Evolutionary conservation across 2,888 invertebrate species (phyloP).

Genomic region (Sthenelais limicola): DNA sequence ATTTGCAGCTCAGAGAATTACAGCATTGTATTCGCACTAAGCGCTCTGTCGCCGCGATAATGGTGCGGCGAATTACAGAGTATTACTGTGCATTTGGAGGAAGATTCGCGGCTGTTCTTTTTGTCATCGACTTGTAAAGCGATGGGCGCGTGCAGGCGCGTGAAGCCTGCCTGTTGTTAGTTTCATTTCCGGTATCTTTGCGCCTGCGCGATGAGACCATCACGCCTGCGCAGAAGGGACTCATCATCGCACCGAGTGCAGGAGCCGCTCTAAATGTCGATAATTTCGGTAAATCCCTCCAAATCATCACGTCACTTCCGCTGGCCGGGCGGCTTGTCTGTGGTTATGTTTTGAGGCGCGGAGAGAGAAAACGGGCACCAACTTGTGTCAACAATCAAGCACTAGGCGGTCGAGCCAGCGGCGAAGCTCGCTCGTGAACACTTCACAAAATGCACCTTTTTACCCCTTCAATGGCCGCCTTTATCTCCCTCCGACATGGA

Average conservation of each 20-base stretch:
- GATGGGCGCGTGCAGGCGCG: not conserved
- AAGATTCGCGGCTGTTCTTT: conserved; percentile 7
- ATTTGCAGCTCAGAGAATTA: conserved; percentile 32
- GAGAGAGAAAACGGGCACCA: not conserved
- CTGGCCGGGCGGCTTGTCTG: conserved; percentile 10
- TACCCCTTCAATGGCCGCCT: not conserved
- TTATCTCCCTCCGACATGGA: conserved; percentile 19
- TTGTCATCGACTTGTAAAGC: too few species aligned
- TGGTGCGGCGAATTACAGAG: conserved; percentile 23
- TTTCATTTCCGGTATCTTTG: conserved; percentile 36
- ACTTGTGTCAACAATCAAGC: conserved; percentile 37
- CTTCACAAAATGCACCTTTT: conserved; percentile 1
- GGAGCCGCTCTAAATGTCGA: conserved; percentile 28
- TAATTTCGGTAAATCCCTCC: conserved; percentile 25
- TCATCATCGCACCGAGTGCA: conserved; percentile 20
- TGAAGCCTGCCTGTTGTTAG: conserved; percentile 30
- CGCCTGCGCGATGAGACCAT: too few species aligned
- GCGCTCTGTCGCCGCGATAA: conserved; percentile 23
- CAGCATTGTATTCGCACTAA: conserved; percentile 14
- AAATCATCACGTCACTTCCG: conserved; percentile 25
- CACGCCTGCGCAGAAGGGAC: too few species aligned
- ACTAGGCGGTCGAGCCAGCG: not conserved
- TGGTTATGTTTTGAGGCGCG: conserved; percentile 25
- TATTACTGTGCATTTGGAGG: conserved; percentile 10
- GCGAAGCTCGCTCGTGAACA: not conserved